phyloP scores from a whole-genome alignment of 2,888 invertebrate genomes.

The Xestia ashworthii region DNA sequence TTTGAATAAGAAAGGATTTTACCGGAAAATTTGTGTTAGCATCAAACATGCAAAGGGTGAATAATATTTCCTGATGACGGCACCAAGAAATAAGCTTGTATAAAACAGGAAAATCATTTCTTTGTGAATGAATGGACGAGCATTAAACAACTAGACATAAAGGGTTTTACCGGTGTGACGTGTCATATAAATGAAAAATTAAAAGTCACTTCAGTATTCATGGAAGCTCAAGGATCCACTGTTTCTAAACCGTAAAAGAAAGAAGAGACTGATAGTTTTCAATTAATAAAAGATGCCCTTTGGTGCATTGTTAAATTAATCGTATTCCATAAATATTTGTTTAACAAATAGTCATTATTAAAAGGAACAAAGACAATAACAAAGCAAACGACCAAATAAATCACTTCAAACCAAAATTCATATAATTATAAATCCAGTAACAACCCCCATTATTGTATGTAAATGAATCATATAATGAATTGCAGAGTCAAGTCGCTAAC shows the following conservation, averaged over 20 bases:
- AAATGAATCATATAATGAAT: slow-evolving; percentile 61
- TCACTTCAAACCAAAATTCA: slow-evolving; percentile 27
- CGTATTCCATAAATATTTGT: background rate
- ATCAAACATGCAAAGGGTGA: slow-evolving; percentile 26
- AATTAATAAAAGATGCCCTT: background rate
- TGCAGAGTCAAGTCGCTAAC: slow-evolving; percentile 57
- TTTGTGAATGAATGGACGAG: slow-evolving; percentile 15
- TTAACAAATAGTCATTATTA: background rate
- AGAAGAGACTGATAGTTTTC: background rate
- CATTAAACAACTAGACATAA: slow-evolving; percentile 24
- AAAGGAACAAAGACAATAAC: background rate
- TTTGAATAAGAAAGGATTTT: slow-evolving; percentile 65
- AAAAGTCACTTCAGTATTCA: slow-evolving; percentile 18
- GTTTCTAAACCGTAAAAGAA: background rate
- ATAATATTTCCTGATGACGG: slow-evolving; percentile 18
- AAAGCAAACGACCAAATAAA: slow-evolving; percentile 17
- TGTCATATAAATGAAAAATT: slow-evolving; percentile 30
- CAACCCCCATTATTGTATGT: slow-evolving; percentile 27
- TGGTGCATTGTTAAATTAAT: background rate
- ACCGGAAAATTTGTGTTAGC: slow-evolving; percentile 57
- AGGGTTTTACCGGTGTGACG: background rate
- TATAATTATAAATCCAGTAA: slow-evolving; percentile 30
- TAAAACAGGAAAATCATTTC: background rate
- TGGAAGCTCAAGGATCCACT: slow-evolving; percentile 6
- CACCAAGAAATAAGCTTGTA: background rate